Percentiles rank a stretch among this genome's conserved stretches.
Conservation (phyloP, 1,140 invertebrate species). For the Zaprionus kolodkinae region DNA sequence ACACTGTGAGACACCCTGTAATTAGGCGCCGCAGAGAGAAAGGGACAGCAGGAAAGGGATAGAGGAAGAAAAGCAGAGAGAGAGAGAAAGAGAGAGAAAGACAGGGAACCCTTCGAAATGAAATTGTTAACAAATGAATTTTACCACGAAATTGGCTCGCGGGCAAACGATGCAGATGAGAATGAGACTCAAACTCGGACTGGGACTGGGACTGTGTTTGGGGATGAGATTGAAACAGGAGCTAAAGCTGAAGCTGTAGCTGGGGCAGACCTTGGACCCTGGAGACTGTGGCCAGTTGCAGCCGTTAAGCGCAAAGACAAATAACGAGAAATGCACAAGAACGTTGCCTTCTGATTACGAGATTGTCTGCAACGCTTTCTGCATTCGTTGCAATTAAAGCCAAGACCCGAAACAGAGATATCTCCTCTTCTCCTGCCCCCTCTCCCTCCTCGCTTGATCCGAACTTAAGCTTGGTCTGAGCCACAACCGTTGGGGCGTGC, state of each 20-base stretch:
- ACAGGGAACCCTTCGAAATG: constrained; percentile 53
- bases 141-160: constrained; percentile 76
- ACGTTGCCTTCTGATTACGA: constrained; percentile 73
- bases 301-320: constrained; percentile 77
- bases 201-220: neutral
- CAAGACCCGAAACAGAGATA: constrained; percentile 12
- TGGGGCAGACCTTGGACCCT: neutral
- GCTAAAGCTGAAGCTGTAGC: constrained; percentile 19
- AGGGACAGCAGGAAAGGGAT: constrained; percentile 31
- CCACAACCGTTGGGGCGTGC: constrained; percentile 39
- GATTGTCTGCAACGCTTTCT: constrained; percentile 40
- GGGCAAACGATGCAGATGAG: constrained; percentile 48
- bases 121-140: constrained; percentile 82
- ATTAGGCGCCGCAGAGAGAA: constrained; percentile 69
- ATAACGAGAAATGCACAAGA: constrained; percentile 61
- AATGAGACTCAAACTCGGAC: neutral
- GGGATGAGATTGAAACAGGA: constrained; percentile 15
- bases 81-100: constrained; percentile 43
- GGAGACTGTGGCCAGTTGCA: constrained; percentile 25
- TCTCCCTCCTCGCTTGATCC: neutral
- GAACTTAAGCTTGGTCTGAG: neutral
- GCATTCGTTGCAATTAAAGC: constrained; percentile 64
- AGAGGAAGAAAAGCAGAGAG: neutral
- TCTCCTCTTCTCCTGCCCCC: neutral
- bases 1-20: constrained; percentile 68